Evolutionary conservation across 2,888 invertebrate genomes (phyloP).

Genomic region (Apodemia zela): DNA sequence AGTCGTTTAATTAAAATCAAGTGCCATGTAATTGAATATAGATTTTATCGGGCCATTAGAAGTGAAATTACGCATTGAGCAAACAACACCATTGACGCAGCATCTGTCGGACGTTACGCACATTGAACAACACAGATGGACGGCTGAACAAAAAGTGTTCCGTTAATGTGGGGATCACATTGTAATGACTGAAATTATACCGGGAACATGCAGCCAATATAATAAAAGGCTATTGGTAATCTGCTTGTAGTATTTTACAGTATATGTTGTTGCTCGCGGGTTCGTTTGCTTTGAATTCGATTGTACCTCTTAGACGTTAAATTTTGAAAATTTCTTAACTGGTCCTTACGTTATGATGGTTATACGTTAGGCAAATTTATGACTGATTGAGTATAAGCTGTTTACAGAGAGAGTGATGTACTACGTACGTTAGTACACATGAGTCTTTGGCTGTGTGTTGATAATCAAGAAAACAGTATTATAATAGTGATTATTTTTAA

Average conservation of each 20-base stretch:
- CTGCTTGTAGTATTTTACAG: neutral
- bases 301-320: too few species aligned
- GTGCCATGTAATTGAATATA: slow-evolving; percentile 37
- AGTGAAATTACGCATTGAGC: slow-evolving; percentile 37
- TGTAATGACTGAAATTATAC: neutral
- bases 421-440: too few species aligned
- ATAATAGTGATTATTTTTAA: too few species aligned
- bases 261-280: too few species aligned
- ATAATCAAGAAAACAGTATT: too few species aligned
- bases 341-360: too few species aligned
- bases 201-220: neutral
- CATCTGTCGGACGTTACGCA: slow-evolving; percentile 45
- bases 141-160: slow-evolving; percentile 41
- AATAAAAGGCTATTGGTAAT: neutral
- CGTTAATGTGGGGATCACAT: slow-evolving; percentile 10
- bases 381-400: too few species aligned
- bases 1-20: slow-evolving; percentile 25
- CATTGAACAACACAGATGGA: slow-evolving; percentile 45
- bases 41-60: slow-evolving; percentile 34
- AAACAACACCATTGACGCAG: slow-evolving; percentile 35
- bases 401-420: too few species aligned
- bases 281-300: too few species aligned
- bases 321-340: too few species aligned
- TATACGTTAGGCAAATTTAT: too few species aligned
- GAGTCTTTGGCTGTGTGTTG: too few species aligned